Conservation (phyloP, 2,797 vertebrate species). For the Lophotriccus pileatus region DNA sequence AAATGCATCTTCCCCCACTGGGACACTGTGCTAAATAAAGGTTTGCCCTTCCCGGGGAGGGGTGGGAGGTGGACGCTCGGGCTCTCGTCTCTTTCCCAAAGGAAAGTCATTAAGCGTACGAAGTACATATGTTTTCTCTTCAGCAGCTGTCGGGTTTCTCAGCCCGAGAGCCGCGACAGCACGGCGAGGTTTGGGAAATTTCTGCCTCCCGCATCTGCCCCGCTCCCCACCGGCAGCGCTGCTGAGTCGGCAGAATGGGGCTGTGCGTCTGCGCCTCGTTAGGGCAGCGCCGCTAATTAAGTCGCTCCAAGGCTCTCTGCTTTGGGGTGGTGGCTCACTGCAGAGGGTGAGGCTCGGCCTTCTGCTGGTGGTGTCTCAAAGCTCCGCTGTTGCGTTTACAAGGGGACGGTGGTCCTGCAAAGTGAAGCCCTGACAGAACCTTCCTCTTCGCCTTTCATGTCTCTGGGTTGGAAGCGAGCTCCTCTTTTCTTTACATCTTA, state of each 20-base stretch:
- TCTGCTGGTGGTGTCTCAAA: background rate
- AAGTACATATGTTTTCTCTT: background rate
- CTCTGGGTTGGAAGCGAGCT: background rate
- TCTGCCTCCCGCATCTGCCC: background rate
- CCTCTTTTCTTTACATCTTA: background rate
- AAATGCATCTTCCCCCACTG: background rate
- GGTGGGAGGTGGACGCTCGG: background rate
- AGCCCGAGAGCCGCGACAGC: background rate
- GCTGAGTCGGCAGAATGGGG: background rate
- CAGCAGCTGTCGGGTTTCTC: constrained; percentile 25
- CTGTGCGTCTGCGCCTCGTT: background rate
- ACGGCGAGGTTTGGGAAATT: background rate
- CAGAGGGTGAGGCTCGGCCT: background rate
- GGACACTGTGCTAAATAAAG: background rate
- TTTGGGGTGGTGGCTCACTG: background rate
- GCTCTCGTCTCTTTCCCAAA: background rate
- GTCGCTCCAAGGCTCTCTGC: background rate
- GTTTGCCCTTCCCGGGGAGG: constrained; percentile 17
- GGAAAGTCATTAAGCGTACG: background rate
- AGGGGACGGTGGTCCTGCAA: background rate
- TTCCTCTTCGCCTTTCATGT: background rate
- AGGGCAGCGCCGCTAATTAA: background rate
- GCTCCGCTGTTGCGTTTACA: background rate
- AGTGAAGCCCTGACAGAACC: background rate
- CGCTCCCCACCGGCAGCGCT: background rate